A percentile compares a stretch with the other conserved stretches of the same genome.
phyloP scores from a whole-genome alignment of 2,113 vertebrate species.

The Lethenteron camtschaticum region DNA sequence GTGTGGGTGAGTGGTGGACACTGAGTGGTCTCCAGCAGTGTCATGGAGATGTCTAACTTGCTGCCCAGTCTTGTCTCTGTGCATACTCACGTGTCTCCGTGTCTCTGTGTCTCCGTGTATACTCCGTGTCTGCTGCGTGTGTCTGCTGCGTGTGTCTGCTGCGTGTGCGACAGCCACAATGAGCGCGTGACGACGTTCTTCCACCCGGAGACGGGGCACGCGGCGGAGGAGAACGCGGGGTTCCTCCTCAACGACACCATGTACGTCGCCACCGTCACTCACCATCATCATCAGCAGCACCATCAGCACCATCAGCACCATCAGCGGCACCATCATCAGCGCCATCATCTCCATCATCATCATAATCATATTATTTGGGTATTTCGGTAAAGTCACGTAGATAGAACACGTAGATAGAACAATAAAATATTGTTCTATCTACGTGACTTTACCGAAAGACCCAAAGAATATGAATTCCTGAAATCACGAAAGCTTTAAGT shows the following conservation, averaged over 20 bases:
- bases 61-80: neutral
- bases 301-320: too few species aligned
- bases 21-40: too few species aligned
- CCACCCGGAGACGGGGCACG: neutral
- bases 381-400: neutral
- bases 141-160: neutral
- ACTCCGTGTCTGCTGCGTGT: neutral
- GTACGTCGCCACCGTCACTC: neutral
- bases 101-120: neutral
- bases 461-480: too few species aligned
- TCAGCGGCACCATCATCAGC: neutral
- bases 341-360: neutral
- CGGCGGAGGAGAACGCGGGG: neutral
- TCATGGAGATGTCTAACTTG: neutral
- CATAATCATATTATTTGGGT: neutral
- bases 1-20: too few species aligned
- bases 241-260: conserved; percentile 1
- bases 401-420: neutral
- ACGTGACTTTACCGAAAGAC: neutral
- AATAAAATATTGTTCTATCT: neutral
- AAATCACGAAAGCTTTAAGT: too few species aligned
- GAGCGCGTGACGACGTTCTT: neutral
- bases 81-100: neutral
- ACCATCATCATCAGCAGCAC: neutral
- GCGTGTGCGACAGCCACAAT: neutral